phyloP scores from a whole-genome alignment of 2,797 vertebrate species.

The Darevskia nairensis region DNA sequence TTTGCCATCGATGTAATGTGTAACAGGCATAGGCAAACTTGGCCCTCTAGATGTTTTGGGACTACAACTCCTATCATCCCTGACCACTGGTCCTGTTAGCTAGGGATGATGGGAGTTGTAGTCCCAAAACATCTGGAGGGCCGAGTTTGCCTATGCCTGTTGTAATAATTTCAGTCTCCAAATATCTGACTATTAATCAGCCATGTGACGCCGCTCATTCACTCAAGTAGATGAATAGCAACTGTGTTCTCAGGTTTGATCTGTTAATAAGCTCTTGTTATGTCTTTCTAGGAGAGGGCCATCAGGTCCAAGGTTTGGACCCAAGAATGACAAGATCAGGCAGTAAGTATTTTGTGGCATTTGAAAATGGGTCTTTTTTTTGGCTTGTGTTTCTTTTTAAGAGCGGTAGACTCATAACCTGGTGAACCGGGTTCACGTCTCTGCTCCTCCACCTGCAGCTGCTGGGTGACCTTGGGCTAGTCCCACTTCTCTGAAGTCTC shows the following conservation, averaged over 20 bases:
- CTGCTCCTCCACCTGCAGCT: too few relatives aligned
- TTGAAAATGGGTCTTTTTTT: neutral
- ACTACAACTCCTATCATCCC: too few relatives aligned
- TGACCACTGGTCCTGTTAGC: too few relatives aligned
- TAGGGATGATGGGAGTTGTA: too few relatives aligned
- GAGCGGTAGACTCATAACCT: too few relatives aligned
- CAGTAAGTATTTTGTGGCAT: conserved; percentile 83
- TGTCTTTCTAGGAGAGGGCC: conserved; percentile 89
- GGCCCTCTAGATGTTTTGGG: too few relatives aligned
- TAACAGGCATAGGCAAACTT: too few relatives aligned
- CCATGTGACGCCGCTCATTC: neutral
- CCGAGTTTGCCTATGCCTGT: too few relatives aligned
- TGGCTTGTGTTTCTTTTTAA: neutral
- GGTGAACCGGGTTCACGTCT: too few relatives aligned
- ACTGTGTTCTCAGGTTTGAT: neutral
- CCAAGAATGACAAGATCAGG: conserved; percentile 96
- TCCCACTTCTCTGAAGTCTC: too few relatives aligned
- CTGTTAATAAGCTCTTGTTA: conserved; percentile 28
- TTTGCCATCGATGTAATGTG: neutral
- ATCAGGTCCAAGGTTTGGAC: conserved; percentile 93
- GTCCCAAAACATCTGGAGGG: too few relatives aligned
- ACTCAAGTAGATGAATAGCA: neutral
- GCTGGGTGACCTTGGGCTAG: too few relatives aligned
- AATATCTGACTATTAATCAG: neutral
- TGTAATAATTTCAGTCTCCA: neutral